Percentiles rank a stretch among this genome's conserved stretches.
Evolutionary conservation across 30 jellyfish, hydroid and myxozoan genomes (phyloP).

Genomic region (Aurelia coerulea): DNA sequence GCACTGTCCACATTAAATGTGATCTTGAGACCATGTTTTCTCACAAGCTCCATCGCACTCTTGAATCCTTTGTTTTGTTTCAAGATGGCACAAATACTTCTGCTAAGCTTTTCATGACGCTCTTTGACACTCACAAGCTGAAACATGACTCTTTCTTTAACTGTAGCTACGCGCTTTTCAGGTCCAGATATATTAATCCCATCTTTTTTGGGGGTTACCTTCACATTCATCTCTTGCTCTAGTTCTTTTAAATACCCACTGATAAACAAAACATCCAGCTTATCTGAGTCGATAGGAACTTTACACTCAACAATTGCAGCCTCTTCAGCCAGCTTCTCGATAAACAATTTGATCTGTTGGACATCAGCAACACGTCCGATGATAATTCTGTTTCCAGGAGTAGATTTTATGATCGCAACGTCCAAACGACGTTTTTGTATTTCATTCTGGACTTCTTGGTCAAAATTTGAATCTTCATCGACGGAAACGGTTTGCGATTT

Average conservation of each 20-base stretch:
- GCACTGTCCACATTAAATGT: background rate
- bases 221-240: background rate
- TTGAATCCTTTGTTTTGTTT: background rate
- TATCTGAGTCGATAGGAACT: background rate
- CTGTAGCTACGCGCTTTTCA: background rate
- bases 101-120: background rate
- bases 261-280: background rate
- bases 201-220: background rate
- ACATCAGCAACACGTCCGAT: background rate
- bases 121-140: background rate
- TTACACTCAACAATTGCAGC: no score
- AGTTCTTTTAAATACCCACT: constrained; percentile 2
- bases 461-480: background rate
- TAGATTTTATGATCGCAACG: background rate
- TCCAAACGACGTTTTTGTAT: background rate
- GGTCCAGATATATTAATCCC: background rate
- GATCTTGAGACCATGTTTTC: background rate
- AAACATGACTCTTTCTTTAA: background rate
- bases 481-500: background rate
- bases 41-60: background rate
- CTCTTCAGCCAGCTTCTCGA: background rate
- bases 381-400: background rate
- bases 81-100: background rate
- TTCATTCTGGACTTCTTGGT: background rate
- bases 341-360: background rate